Conservation (phyloP, 2,113 vertebrate genomes). For the Silurus glanis region DNA sequence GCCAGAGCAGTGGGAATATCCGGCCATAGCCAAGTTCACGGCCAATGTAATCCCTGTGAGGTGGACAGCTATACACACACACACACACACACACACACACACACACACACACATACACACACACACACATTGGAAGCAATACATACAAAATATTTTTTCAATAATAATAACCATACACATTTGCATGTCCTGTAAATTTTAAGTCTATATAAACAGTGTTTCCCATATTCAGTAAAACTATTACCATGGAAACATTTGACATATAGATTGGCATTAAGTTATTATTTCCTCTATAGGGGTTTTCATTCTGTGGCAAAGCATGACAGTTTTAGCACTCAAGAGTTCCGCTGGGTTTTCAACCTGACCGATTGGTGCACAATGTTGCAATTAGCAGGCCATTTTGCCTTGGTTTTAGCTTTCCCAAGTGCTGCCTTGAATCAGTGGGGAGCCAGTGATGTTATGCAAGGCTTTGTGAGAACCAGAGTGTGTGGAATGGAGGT, state of each 20-base stretch:
- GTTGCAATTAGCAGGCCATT: conserved; percentile 49
- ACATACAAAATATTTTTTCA: not conserved
- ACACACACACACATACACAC: conserved; percentile 5
- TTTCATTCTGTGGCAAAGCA: conserved; percentile 22
- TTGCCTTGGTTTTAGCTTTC: conserved; percentile 40
- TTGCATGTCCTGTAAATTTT: not conserved
- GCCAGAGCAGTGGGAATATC: conserved; percentile 75
- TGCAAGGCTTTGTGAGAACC: conserved; percentile 23
- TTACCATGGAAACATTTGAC: conserved; percentile 7
- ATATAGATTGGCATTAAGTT: conserved; percentile 14
- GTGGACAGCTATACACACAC: conserved; percentile 33
- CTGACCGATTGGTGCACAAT: conserved; percentile 42
- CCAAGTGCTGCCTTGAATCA: conserved; percentile 44
- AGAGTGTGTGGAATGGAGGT: conserved; percentile 12
- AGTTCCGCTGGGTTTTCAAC: conserved; percentile 38
- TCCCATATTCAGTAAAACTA: not conserved
- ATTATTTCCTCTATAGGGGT: conserved; percentile 31
- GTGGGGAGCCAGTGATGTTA: conserved; percentile 34
- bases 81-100: conserved; percentile 1
- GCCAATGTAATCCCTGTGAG: conserved; percentile 43
- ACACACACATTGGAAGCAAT: not conserved
- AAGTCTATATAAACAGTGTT: not conserved
- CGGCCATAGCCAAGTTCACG: conserved; percentile 64
- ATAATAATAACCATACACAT: not conserved
- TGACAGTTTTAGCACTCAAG: conserved; percentile 20